Percentiles rank a stretch among this genome's conserved stretches.
phyloP scores from a whole-genome alignment of 1,140 invertebrate species.

The Uloborus diversus region DNA sequence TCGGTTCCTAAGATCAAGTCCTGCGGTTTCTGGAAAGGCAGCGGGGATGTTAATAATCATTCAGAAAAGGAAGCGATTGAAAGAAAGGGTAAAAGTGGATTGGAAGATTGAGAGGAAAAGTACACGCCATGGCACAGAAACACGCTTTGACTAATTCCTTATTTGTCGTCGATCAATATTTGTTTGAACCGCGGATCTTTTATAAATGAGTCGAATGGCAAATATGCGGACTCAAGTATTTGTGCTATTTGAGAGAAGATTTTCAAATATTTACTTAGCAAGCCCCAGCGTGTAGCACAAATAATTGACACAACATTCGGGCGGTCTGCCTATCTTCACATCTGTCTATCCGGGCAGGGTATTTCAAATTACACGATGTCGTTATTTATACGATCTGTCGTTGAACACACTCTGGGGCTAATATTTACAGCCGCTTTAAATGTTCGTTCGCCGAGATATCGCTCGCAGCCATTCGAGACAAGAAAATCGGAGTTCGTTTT shows the following conservation, averaged over 20 bases:
- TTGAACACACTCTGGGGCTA: slow-evolving; percentile 47
- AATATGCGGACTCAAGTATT: slow-evolving; percentile 53
- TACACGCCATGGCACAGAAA: slow-evolving; percentile 22
- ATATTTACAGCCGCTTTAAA: slow-evolving; percentile 54
- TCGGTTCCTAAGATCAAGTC: no score
- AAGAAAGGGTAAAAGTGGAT: slow-evolving; percentile 39
- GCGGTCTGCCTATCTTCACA: slow-evolving; percentile 28
- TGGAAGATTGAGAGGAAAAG: slow-evolving; percentile 13
- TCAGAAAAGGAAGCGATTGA: not conserved
- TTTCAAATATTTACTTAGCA: slow-evolving; percentile 56
- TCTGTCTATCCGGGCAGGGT: slow-evolving; percentile 25
- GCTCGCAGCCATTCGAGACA: slow-evolving; percentile 22
- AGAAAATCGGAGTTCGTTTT: not conserved
- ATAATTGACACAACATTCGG: slow-evolving; percentile 56
- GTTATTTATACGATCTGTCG: slow-evolving; percentile 51
- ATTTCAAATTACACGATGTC: slow-evolving; percentile 55
- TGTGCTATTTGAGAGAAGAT: slow-evolving; percentile 55
- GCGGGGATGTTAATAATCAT: slow-evolving; percentile 49
- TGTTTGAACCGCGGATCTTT: slow-evolving; percentile 56
- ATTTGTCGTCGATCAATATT: slow-evolving; percentile 55
- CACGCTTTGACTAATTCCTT: slow-evolving; percentile 53
- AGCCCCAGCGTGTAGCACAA: slow-evolving; percentile 45
- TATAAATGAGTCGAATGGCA: slow-evolving; percentile 51
- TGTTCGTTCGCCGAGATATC: slow-evolving; percentile 15
- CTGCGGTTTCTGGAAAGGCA: slow-evolving; percentile 35